phyloP scores from a whole-genome alignment of 92 coral and sea anemone species.

The Bergia puertoricense region DNA sequence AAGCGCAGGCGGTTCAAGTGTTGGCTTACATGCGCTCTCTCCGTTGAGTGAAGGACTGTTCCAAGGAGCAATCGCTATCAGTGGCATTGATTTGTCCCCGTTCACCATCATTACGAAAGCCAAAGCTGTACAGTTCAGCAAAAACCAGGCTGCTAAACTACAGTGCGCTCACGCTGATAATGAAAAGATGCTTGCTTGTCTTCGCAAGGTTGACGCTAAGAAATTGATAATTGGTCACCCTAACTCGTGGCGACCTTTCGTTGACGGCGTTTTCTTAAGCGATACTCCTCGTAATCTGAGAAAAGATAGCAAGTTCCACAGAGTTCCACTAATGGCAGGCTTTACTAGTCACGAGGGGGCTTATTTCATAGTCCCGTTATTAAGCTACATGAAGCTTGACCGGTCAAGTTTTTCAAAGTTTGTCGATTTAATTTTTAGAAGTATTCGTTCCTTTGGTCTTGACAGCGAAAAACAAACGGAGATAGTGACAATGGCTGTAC shows the following conservation, averaged over 20 bases:
- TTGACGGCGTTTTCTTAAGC: slow-evolving; percentile 60
- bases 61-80: slow-evolving; percentile 75
- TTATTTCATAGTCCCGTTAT: slow-evolving; percentile 43
- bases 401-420: neutral
- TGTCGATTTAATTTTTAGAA: neutral
- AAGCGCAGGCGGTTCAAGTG: slow-evolving; percentile 91
- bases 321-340: slow-evolving; percentile 68
- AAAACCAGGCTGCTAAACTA: slow-evolving; percentile 38
- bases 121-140: slow-evolving; percentile 58
- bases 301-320: slow-evolving; percentile 63
- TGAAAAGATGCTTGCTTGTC: slow-evolving; percentile 53
- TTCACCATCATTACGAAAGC: slow-evolving; percentile 56
- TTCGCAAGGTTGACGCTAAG: slow-evolving; percentile 62
- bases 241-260: slow-evolving; percentile 79
- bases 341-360: slow-evolving; percentile 88
- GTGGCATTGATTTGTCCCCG: slow-evolving; percentile 79
- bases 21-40: slow-evolving; percentile 71
- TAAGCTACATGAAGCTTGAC: slow-evolving; percentile 12
- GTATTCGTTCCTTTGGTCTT: slow-evolving; percentile 13
- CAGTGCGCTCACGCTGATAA: slow-evolving; percentile 56
- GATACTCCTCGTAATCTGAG: slow-evolving; percentile 75
- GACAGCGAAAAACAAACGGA: neutral
- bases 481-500: slow-evolving; percentile 4
- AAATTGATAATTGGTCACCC: slow-evolving; percentile 4
- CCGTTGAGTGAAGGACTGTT: slow-evolving; percentile 76